Conservation (phyloP, 2,113 vertebrate species). For the Pongo abelii region DNA sequence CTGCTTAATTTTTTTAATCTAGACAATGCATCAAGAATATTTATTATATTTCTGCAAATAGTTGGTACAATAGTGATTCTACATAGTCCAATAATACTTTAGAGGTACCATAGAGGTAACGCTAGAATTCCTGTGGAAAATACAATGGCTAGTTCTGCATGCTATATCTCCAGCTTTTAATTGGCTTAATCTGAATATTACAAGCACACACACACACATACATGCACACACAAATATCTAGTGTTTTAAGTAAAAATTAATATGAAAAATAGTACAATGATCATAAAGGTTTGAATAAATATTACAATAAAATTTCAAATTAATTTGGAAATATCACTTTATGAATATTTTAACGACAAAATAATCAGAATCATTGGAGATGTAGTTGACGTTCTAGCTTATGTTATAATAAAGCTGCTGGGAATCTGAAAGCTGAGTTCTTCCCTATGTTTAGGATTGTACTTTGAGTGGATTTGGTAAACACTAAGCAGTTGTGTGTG, state of each 20-base stretch:
- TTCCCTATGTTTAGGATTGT: not conserved
- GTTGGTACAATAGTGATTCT: not conserved
- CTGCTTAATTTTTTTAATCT: not conserved
- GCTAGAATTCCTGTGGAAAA: not conserved
- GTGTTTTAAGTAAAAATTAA: not conserved
- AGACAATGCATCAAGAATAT: not conserved
- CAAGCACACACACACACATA: not conserved
- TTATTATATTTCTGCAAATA: not conserved
- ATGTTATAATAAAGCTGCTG: not conserved
- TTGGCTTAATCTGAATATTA: not conserved
- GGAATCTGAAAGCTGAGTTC: not conserved
- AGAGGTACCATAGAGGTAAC: fast-evolving
- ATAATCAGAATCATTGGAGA: not conserved
- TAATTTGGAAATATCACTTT: not conserved
- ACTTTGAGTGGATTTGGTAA: not conserved
- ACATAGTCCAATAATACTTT: not conserved
- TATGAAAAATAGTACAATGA: not conserved
- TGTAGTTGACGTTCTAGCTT: not conserved
- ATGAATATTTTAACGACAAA: not conserved
- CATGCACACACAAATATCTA: no score
- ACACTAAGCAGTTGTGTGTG: not conserved
- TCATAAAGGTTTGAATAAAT: not conserved
- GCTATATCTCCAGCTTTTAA: not conserved
- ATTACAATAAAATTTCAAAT: not conserved
- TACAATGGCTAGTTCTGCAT: not conserved